A percentile compares a stretch with the other conserved stretches of the same genome.
Conservation (phyloP, 2,888 invertebrate genomes). For the Physocephala rufipes region DNA sequence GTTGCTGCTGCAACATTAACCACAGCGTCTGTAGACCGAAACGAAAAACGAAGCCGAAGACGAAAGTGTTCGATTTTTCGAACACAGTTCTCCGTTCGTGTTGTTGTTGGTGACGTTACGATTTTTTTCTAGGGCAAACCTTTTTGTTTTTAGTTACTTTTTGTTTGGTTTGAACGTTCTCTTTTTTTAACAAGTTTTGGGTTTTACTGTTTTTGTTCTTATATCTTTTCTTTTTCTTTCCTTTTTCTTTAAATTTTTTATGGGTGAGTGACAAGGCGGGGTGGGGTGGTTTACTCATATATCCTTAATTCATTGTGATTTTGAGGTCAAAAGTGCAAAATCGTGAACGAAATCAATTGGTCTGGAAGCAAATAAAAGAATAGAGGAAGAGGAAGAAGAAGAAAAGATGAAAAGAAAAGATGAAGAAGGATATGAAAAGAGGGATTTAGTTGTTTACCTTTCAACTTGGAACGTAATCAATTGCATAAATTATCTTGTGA, state of each 20-base stretch:
- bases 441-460: too few relatives aligned
- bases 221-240: background rate
- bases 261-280: background rate
- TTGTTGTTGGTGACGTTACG: background rate
- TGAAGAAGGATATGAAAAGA: background rate
- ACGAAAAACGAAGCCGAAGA: constrained; percentile 20
- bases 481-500: too few relatives aligned
- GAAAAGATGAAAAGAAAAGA: background rate
- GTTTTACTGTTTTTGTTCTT: constrained; percentile 1
- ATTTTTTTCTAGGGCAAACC: constrained; percentile 1
- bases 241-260: background rate
- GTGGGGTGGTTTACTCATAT: too few relatives aligned
- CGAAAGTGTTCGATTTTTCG: constrained; percentile 19
- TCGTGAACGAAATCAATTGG: background rate
- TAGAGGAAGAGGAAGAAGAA: background rate
- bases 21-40: too few relatives aligned
- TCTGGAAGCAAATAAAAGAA: background rate
- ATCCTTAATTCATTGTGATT: background rate
- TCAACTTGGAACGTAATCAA: too few relatives aligned
- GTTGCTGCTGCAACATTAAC: constrained; percentile 20
- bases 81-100: background rate
- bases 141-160: constrained; percentile 11
- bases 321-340: constrained; percentile 14
- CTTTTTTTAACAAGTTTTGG: background rate
- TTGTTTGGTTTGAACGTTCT: background rate